Conservation (phyloP, 1,140 invertebrate genomes). For the Ectropis grisescens region DNA sequence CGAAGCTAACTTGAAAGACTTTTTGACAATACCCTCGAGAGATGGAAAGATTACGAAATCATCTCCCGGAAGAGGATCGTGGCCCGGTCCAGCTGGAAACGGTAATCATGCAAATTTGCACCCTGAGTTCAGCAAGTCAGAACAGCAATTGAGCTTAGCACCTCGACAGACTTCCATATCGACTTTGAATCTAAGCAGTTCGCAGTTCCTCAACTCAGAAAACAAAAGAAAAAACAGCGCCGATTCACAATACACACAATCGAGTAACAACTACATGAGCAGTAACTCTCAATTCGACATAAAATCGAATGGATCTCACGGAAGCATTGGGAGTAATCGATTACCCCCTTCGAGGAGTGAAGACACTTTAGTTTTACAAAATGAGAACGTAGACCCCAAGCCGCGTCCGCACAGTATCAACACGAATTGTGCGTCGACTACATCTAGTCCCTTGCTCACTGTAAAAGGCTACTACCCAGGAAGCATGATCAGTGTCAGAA, state of each 20-base stretch:
- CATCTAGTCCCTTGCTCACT: conserved; percentile 76
- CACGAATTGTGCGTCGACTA: conserved; percentile 73
- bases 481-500: conserved; percentile 73
- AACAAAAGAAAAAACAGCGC: conserved; percentile 74
- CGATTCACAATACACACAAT: conserved; percentile 70
- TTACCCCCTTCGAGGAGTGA: conserved; percentile 83
- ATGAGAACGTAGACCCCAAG: conserved; percentile 67
- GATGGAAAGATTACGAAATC: conserved; percentile 83
- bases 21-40: conserved; percentile 79
- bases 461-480: conserved; percentile 73
- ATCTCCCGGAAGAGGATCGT: conserved; percentile 82
- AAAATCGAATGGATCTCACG: conserved; percentile 43
- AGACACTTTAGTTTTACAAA: conserved; percentile 76
- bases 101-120: conserved; percentile 68
- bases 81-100: conserved; percentile 83
- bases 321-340: conserved; percentile 44
- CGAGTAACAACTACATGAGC: conserved; percentile 65
- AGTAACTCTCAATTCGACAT: conserved; percentile 57
- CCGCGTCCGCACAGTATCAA: conserved; percentile 63
- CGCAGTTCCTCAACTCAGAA: conserved; percentile 65
- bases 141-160: conserved; percentile 79
- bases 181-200: conserved; percentile 60
- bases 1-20: conserved; percentile 51
- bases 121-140: conserved; percentile 85
- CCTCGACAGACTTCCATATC: conserved; percentile 62